phyloP scores from a whole-genome alignment of 2,888 invertebrate species.

The Watsonalla binaria region DNA sequence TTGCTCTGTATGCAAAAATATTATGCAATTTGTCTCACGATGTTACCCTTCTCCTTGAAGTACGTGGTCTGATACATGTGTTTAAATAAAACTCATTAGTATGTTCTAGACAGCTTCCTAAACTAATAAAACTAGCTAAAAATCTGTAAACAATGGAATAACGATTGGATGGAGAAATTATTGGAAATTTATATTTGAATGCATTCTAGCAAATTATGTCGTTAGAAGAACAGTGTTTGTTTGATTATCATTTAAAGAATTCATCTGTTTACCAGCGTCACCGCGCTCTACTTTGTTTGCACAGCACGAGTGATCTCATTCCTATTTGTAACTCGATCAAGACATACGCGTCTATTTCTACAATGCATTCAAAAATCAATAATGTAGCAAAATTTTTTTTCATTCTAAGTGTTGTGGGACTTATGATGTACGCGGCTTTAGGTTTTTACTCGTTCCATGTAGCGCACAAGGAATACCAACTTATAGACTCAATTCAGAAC shows the following conservation, averaged over 20 bases:
- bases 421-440: conserved; percentile 47
- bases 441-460: conserved; percentile 57
- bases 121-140: no score
- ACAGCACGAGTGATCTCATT: conserved; percentile 15
- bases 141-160: no score
- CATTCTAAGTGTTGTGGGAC: conserved; percentile 47
- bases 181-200: no score
- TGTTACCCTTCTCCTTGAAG: no score
- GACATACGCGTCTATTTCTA: conserved; percentile 10
- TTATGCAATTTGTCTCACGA: no score
- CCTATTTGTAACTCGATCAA: conserved; percentile 26
- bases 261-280: conserved; percentile 42
- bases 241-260: conserved; percentile 43
- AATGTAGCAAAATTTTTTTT: conserved; percentile 59
- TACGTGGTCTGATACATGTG: no score
- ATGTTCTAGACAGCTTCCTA: no score
- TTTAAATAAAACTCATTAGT: no score
- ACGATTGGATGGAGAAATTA: no score
- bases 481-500: conserved; percentile 22
- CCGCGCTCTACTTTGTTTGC: conserved; percentile 2
- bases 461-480: conserved; percentile 29
- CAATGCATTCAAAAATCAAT: conserved; percentile 47
- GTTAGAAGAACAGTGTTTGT: conserved; percentile 20
- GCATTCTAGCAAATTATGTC: no score
- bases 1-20: no score